Evolutionary conservation across 2,113 vertebrate species (phyloP).

Genomic region (Serinus canaria): DNA sequence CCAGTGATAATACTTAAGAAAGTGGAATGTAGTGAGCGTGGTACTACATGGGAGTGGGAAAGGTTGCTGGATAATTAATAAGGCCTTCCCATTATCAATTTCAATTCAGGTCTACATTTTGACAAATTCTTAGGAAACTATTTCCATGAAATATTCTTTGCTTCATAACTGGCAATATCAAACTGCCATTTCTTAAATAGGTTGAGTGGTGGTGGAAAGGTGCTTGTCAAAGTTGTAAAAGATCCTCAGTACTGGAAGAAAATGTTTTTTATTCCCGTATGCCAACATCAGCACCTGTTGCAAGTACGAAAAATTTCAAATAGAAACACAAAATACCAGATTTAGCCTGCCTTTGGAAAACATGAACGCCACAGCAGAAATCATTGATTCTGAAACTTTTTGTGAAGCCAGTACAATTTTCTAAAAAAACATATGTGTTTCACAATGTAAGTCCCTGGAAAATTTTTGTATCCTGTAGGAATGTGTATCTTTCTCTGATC

Average conservation of each 20-base stretch:
- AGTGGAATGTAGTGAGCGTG: not conserved
- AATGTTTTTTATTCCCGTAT: not conserved
- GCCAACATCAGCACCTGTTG: not conserved
- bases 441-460: not conserved
- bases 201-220: not conserved
- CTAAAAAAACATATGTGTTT: not conserved
- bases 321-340: not conserved
- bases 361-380: not conserved
- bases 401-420: not conserved
- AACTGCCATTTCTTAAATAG: not conserved
- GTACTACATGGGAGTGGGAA: not conserved
- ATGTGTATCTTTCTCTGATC: not conserved
- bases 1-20: not conserved
- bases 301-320: not conserved
- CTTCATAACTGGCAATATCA: not conserved
- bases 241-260: not conserved
- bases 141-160: not conserved
- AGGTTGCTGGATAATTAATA: not conserved
- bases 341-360: not conserved
- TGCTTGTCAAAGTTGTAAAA: not conserved
- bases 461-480: not conserved
- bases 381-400: not conserved
- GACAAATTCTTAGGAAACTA: not conserved
- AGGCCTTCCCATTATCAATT: not conserved
- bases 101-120: not conserved